phyloP scores from a whole-genome alignment of 2,888 invertebrate genomes.

The Eupelmus urozonus region DNA sequence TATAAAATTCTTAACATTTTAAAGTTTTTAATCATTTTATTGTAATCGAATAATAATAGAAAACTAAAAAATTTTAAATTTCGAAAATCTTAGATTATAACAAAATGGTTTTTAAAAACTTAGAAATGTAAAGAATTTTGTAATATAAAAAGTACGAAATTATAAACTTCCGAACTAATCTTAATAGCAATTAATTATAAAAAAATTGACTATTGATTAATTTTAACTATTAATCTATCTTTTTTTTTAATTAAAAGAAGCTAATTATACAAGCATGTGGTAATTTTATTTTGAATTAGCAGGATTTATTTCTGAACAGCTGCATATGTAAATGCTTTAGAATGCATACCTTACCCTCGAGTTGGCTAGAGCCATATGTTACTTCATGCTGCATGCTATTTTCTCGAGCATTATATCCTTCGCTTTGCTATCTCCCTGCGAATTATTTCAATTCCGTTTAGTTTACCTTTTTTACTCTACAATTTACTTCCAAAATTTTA shows the following conservation, averaged over 20 bases:
- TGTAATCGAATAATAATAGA: no score
- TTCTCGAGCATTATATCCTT: conserved; percentile 49
- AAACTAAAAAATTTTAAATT: no score
- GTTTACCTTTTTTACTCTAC: conserved; percentile 12
- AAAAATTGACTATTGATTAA: no score
- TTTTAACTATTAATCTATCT: no score
- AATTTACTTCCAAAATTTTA: background rate
- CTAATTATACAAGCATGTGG: background rate
- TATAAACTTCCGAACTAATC: no score
- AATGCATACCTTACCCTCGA: conserved; percentile 43
- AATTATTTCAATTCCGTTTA: conserved; percentile 51
- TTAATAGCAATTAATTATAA: no score
- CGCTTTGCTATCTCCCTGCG: conserved; percentile 31
- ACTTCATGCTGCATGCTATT: conserved; percentile 50
- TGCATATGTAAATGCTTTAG: conserved; percentile 51
- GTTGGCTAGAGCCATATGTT: conserved; percentile 47
- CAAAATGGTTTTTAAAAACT: no score
- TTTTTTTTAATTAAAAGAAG: background rate
- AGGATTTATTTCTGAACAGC: conserved; percentile 52
- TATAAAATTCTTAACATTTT: no score
- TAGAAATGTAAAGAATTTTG: no score
- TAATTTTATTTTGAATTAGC: conserved; percentile 50
- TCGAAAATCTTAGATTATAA: no score
- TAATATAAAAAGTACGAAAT: no score
- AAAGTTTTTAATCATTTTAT: no score